phyloP scores from a whole-genome alignment of 2,888 invertebrate genomes.

The Romanomermis culicivorax region DNA sequence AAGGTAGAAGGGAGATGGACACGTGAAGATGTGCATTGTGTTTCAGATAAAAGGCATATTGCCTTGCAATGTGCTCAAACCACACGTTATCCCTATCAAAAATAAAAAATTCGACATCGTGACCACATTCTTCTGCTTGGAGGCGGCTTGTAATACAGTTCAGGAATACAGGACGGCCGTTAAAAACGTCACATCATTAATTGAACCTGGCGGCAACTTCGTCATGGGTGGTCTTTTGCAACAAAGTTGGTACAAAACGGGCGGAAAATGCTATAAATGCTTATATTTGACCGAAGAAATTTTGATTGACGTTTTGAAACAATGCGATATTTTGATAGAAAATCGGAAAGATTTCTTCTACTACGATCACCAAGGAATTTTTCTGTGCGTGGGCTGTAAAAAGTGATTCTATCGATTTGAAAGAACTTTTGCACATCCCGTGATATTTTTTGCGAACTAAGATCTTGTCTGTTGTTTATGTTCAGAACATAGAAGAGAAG shows the following conservation, averaged over 20 bases:
- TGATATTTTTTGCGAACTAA: no score
- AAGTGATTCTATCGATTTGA: no score
- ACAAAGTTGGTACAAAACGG: not conserved
- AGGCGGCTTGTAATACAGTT: not conserved
- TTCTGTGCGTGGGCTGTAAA: not conserved
- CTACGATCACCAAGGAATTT: not conserved
- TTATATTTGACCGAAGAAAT: not conserved
- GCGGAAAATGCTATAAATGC: not conserved
- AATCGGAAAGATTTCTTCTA: not conserved
- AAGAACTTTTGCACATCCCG: no score
- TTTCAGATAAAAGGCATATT: not conserved
- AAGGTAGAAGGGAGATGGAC: no score
- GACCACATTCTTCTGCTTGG: conserved; percentile 4
- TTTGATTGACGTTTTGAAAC: not conserved
- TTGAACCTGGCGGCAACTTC: conserved; percentile 3
- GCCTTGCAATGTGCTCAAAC: not conserved
- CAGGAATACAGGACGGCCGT: not conserved
- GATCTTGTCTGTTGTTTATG: no score
- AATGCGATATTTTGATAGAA: not conserved
- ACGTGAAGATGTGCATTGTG: no score
- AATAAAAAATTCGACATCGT: not conserved
- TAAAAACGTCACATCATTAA: not conserved
- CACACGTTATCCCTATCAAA: not conserved
- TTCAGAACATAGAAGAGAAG: no score
- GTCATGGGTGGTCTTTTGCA: conserved; percentile 1